Evolutionary conservation across 1,140 invertebrate genomes (phyloP), one percentile per base, ranked within the genome.

Genomic region (Camponotus pennsylvanicus): DNA sequence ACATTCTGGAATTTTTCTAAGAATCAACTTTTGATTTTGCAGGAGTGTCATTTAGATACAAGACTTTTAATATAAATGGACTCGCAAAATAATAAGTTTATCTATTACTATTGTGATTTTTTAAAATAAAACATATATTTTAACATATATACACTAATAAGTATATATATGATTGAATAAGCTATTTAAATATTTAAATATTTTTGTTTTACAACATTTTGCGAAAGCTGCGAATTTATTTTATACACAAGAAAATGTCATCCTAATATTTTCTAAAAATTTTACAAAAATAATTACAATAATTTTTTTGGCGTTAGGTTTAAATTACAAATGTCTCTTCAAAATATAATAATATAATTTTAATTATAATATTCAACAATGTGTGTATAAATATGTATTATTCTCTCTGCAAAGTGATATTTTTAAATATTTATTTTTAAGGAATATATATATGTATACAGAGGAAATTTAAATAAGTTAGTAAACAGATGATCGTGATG

Each of bases 171-270:
- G 40, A 55, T 66, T 34, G 40, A 57, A 9, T 69, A 32, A 6
- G 9, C 15, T 52, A 27, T 34, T 40, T 52, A 61, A 57, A 15
- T 3, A 13, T 34, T 13, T 11, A 27, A 27, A 27, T 27, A 45
- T 45, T 45, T 27, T 7, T 32, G 52, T 76, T 27, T 57, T 61
- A 40, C 18, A 13, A 32, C 4, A n/a, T 71, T 83, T 75, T n/a
- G 13, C 40, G 8, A 84, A 13, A 61, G 49, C n/a, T 69, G 32
- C n/a, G 27, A n/a, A 67, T 69, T 80, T 55, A 69, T 69, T 7
- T 49, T 9, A 6, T 32, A 27, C 32, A 3, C 21, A 0, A 57
- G 13, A 57, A 37, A 34, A 75, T 11, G 40, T 55, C 21, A 40
- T 21, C 3, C 37, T 15, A 34, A 61, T 11, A 61, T 37, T 59